phyloP scores from a whole-genome alignment of 2,888 invertebrate genomes.

The Nycteola revayana region DNA sequence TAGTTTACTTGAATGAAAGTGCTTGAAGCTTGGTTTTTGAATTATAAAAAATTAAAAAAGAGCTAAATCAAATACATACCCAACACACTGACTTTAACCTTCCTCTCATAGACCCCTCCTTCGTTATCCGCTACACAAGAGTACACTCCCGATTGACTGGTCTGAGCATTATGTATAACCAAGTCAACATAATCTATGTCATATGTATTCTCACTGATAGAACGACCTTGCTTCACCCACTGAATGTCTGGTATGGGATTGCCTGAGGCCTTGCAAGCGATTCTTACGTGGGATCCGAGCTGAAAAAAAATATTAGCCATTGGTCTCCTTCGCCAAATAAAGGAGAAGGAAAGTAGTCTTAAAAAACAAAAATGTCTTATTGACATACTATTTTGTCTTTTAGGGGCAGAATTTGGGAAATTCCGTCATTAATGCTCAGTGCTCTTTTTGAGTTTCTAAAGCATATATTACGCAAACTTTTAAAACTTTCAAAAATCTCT shows the following conservation, averaged over 20 bases:
- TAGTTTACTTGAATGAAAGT: too few relatives aligned
- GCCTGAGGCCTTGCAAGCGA: slow-evolving; percentile 81
- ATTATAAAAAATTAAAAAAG: too few relatives aligned
- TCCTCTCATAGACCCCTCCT: slow-evolving; percentile 66
- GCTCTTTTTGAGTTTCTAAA: too few relatives aligned
- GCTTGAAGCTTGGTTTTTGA: too few relatives aligned
- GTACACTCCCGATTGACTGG: slow-evolving; percentile 71
- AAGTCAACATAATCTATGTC: slow-evolving; percentile 56
- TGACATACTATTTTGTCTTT: too few relatives aligned
- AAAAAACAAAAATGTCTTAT: too few relatives aligned
- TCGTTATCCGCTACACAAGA: slow-evolving; percentile 80
- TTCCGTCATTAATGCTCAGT: too few relatives aligned
- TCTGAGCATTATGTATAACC: slow-evolving; percentile 41
- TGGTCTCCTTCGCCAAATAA: too few relatives aligned
- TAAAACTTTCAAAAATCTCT: too few relatives aligned
- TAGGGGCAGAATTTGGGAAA: too few relatives aligned
- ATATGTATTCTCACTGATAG: slow-evolving; percentile 38
- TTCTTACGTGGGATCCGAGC: slow-evolving; percentile 49
- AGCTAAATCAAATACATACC: slow-evolving; percentile 40
- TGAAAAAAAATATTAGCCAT: slow-evolving; percentile 30
- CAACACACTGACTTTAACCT: slow-evolving; percentile 60
- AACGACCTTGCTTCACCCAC: slow-evolving; percentile 79
- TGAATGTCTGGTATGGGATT: slow-evolving; percentile 80
- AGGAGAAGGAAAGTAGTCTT: too few relatives aligned
- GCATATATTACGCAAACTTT: too few relatives aligned